phyloP scores from a whole-genome alignment of 2,888 invertebrate genomes.

The Eupeodes latifasciatus region DNA sequence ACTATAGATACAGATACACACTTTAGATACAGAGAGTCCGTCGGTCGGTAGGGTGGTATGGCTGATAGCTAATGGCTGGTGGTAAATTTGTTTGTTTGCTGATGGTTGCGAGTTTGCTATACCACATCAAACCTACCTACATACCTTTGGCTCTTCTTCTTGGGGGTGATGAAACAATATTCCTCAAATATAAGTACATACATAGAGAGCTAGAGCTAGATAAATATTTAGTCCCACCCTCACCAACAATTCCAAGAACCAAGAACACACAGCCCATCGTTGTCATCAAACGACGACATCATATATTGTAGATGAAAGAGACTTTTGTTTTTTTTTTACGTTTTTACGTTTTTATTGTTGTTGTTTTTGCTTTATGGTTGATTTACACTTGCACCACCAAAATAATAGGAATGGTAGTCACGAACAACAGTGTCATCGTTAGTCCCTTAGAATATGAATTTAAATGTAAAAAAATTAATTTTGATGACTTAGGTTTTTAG shows the following conservation, averaged over 20 bases:
- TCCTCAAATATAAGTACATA: slow-evolving; percentile 31
- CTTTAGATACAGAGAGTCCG: slow-evolving; percentile 62
- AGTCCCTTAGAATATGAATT: neutral
- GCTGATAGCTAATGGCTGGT: slow-evolving; percentile 7
- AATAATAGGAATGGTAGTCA: slow-evolving; percentile 47
- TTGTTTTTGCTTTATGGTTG: slow-evolving; percentile 8
- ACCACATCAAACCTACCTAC: neutral
- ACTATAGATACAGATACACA: slow-evolving; percentile 70
- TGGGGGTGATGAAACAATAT: slow-evolving; percentile 41
- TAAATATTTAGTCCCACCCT: slow-evolving; percentile 52
- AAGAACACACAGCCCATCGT: slow-evolving; percentile 25
- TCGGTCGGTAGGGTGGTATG: slow-evolving; percentile 14
- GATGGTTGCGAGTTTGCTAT: slow-evolving; percentile 3
- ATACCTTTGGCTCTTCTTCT: slow-evolving; percentile 23
- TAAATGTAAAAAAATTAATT: neutral
- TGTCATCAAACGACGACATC: slow-evolving; percentile 67
- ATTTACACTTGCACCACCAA: slow-evolving; percentile 38
- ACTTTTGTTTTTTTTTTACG: neutral
- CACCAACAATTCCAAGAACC: slow-evolving; percentile 4
- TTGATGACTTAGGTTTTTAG: neutral
- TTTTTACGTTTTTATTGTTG: neutral
- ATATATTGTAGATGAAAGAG: slow-evolving; percentile 54
- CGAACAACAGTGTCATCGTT: slow-evolving; percentile 30
- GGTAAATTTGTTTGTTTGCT: slow-evolving; percentile 20
- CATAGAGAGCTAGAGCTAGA: slow-evolving; percentile 28